A percentile compares a stretch with the other conserved stretches of the same genome.
Evolutionary conservation across 2,113 vertebrate species (phyloP).

Genomic region (Neolamprologus variostigma): DNA sequence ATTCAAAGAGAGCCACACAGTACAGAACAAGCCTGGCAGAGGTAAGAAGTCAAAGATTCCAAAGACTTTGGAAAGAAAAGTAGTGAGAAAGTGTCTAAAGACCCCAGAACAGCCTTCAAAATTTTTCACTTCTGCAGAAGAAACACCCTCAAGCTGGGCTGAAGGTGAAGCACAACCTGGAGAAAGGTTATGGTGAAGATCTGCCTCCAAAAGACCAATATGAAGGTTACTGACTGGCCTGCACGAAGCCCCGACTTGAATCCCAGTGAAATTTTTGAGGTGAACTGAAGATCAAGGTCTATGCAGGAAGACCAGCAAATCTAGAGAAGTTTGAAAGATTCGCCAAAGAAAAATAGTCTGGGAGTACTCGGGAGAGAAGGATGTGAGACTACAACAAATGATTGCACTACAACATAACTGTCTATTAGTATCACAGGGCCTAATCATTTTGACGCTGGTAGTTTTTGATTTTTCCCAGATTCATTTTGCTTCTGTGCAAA

Average conservation of each 20-base stretch:
- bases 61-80: no score
- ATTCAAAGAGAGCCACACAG: background rate
- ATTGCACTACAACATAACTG: background rate
- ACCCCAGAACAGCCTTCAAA: no score
- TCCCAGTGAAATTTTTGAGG: background rate
- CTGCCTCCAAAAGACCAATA: accelerated
- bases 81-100: no score
- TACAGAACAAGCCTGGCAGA: background rate
- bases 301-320: background rate
- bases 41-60: no score
- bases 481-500: background rate
- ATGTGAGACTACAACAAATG: background rate
- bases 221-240: background rate
- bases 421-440: background rate
- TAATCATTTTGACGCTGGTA: background rate
- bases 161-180: no score
- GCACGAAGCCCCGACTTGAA: background rate
- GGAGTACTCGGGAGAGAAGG: background rate
- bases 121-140: no score
- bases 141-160: no score
- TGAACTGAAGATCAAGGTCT: background rate
- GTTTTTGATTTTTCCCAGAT: background rate
- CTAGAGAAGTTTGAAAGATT: background rate
- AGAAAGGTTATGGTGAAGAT: no score
- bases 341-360: background rate